Conservation (phyloP, 2,113 vertebrate species). For the Stegostoma tigrinum region DNA sequence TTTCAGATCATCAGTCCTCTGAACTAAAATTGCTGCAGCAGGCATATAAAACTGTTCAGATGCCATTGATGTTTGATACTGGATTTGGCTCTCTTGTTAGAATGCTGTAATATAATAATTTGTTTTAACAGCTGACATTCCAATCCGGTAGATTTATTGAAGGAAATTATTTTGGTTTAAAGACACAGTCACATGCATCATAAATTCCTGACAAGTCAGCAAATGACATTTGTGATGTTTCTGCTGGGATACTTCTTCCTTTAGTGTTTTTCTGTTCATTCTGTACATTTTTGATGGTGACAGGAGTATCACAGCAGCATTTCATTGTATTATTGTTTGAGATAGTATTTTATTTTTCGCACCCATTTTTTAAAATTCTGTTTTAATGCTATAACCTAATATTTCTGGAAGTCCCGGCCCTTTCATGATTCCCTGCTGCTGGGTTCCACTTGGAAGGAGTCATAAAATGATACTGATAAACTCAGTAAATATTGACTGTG, state of each 20-base stretch:
- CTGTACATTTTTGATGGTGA: neutral
- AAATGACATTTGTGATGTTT: neutral
- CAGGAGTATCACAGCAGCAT: neutral
- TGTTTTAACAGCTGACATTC: neutral
- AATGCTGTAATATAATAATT: neutral
- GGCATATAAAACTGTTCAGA: neutral
- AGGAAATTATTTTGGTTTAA: conserved; percentile 20
- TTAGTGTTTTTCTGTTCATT: neutral
- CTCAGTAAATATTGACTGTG: conserved; percentile 61
- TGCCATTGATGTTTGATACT: neutral
- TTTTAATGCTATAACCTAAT: neutral
- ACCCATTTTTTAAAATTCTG: neutral
- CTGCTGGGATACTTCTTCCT: neutral
- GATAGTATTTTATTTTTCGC: neutral
- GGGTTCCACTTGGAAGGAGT: conserved; percentile 49
- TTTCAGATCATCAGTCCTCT: neutral
- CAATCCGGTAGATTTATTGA: neutral
- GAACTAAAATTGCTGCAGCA: neutral
- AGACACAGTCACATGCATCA: neutral
- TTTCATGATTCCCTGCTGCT: conserved; percentile 37
- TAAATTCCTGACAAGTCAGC: neutral
- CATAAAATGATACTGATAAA: conserved; percentile 51
- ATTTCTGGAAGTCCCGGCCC: neutral
- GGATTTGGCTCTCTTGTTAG: neutral
- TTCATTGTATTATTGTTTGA: neutral